phyloP scores from a whole-genome alignment of 2,888 invertebrate genomes.

The Tetrapedia diversipes region DNA sequence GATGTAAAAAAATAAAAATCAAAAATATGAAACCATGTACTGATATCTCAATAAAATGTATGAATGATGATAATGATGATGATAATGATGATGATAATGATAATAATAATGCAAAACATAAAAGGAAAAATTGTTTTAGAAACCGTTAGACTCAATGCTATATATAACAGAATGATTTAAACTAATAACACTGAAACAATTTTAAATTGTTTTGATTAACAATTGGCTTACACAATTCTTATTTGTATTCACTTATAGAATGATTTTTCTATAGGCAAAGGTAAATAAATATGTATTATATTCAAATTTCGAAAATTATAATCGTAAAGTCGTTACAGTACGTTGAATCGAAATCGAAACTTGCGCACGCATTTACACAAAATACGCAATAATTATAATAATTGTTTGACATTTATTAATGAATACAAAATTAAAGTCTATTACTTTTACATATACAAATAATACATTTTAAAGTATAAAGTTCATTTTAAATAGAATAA shows the following conservation, averaged over 20 bases:
- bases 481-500: slow-evolving; percentile 16
- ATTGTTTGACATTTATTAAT: slow-evolving; percentile 33
- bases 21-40: not conserved
- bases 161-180: not conserved
- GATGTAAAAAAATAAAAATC: not conserved
- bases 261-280: not conserved
- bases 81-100: not conserved
- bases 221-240: not conserved
- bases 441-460: not conserved
- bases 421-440: not conserved
- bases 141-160: not conserved
- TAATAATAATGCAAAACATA: not conserved
- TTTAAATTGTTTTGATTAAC: not conserved
- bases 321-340: slow-evolving; percentile 25
- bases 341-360: slow-evolving; percentile 26
- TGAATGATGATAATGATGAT: not conserved
- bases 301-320: slow-evolving; percentile 17
- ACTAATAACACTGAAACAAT: not conserved
- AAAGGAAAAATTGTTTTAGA: not conserved
- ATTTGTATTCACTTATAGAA: not conserved
- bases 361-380: slow-evolving; percentile 11
- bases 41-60: not conserved
- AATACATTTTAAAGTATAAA: slow-evolving; percentile 4
- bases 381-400: slow-evolving; percentile 12
- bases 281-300: not conserved